phyloP scores from a whole-genome alignment of 2,888 invertebrate genomes.

The Altica lythri region DNA sequence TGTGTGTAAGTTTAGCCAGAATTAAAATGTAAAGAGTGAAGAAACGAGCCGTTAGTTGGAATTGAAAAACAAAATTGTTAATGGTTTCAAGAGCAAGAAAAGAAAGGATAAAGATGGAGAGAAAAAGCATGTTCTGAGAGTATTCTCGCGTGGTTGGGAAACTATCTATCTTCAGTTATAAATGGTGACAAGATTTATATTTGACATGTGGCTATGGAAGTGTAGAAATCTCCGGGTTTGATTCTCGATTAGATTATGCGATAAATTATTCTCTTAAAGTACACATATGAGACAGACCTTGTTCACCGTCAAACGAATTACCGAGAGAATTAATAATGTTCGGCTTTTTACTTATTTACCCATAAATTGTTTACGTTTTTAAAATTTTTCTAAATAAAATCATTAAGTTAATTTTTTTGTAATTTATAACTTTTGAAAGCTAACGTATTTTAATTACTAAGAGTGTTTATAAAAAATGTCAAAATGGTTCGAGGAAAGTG shows the following conservation, averaged over 20 bases:
- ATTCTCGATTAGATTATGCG: conserved; percentile 36
- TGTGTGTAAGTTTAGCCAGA: background rate
- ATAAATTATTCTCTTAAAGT: conserved; percentile 35
- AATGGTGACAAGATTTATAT: conserved; percentile 39
- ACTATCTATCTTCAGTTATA: conserved; percentile 36
- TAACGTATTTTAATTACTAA: no score
- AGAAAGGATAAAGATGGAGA: conserved; percentile 1
- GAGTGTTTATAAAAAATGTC: no score
- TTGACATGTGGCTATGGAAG: conserved; percentile 36
- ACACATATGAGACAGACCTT: conserved; percentile 22
- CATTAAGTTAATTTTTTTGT: background rate
- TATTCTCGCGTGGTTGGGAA: conserved; percentile 21
- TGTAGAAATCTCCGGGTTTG: conserved; percentile 36
- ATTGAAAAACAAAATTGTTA: conserved; percentile 30
- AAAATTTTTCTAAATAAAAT: background rate
- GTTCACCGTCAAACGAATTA: conserved; percentile 21
- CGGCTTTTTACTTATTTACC: background rate
- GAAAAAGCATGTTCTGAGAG: conserved; percentile 27
- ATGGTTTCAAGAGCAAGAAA: conserved; percentile 27
- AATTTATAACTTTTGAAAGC: no score
- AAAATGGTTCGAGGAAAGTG: no score
- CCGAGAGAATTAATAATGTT: conserved; percentile 19
- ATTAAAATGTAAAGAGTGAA: background rate
- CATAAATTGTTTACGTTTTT: background rate
- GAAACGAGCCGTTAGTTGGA: conserved; percentile 23